A percentile compares a stretch with the other conserved stretches of the same genome.
These are phyloP conservation scores for Drosophila novamexicana DNA, from an alignment of 1,140 invertebrate species.

Conservation along the genomic window DNA sequence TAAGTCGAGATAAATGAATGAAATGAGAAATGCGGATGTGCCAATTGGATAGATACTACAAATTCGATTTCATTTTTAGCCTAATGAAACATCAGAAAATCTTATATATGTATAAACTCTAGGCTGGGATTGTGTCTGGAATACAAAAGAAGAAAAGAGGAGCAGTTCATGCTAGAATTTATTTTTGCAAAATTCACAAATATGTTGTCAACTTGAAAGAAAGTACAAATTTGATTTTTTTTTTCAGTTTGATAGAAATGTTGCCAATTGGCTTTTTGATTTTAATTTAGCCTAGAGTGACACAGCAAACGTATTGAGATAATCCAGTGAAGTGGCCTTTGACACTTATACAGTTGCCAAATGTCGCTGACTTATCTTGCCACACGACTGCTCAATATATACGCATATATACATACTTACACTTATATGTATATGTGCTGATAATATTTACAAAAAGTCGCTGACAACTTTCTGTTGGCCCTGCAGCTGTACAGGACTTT, in stretches of 20 bases:
- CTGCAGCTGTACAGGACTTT: conserved; percentile 59
- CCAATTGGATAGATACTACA: too few species aligned
- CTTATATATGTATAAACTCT: too few species aligned
- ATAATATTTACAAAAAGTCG: conserved; percentile 27
- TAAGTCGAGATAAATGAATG: background rate
- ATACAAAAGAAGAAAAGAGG: too few species aligned
- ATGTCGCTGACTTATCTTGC: conserved; percentile 54
- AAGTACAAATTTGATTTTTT: background rate
- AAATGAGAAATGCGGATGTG: too few species aligned
- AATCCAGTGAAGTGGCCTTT: conserved; percentile 31
- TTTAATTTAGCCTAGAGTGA: background rate
- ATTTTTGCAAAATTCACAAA: too few species aligned
- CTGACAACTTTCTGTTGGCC: conserved; percentile 48
- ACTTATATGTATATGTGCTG: conserved; percentile 1
- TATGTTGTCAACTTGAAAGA: background rate
- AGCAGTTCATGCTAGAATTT: too few species aligned
- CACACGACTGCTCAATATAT: conserved; percentile 61
- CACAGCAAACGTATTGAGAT: conserved; percentile 23
- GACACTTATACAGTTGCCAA: conserved; percentile 1
- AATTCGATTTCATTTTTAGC: too few species aligned
- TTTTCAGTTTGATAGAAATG: background rate
- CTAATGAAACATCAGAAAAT: too few species aligned
- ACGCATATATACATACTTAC: conserved; percentile 7
- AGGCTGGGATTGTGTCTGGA: too few species aligned
- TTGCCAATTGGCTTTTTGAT: background rate